A percentile compares a stretch with the other conserved stretches of the same genome.
Conservation (phyloP, 2,888 invertebrate genomes). For the Drosophila setosimentum region DNA sequence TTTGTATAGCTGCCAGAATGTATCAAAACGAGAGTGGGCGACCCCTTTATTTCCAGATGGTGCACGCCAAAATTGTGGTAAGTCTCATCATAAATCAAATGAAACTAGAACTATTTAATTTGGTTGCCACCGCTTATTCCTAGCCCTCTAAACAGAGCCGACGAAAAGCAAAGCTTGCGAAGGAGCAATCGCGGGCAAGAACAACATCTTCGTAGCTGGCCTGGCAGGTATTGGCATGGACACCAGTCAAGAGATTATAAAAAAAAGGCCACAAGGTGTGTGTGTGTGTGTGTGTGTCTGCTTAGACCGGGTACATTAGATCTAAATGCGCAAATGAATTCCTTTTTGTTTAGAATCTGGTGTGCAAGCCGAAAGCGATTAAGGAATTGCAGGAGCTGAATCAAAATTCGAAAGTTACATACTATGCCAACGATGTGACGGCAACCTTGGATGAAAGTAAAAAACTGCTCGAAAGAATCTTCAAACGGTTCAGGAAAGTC, state of each 20-base stretch:
- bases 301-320: background rate
- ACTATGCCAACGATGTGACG: conserved; percentile 70
- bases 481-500: conserved; percentile 57
- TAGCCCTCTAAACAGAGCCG: background rate
- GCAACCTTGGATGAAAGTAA: conserved; percentile 61
- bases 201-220: conserved; percentile 75
- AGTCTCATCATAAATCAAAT: background rate
- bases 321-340: background rate
- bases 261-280: conserved; percentile 49
- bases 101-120: background rate
- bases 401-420: conserved; percentile 58
- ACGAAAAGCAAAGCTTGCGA: background rate
- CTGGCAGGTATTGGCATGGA: conserved; percentile 79
- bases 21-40: background rate
- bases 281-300: conserved; percentile 10
- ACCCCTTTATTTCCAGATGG: background rate
- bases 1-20: background rate
- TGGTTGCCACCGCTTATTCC: background rate
- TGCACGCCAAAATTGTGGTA: background rate
- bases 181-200: conserved; percentile 48
- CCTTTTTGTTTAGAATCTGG: conserved; percentile 65
- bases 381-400: conserved; percentile 18
- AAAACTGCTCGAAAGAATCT: conserved; percentile 63
- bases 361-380: conserved; percentile 57
- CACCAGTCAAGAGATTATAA: conserved; percentile 64